Evolutionary conservation across 2,113 vertebrate species (phyloP), one percentile per base, ranked within the genome.

Genomic region (Brachypteracias leptosomus): DNA sequence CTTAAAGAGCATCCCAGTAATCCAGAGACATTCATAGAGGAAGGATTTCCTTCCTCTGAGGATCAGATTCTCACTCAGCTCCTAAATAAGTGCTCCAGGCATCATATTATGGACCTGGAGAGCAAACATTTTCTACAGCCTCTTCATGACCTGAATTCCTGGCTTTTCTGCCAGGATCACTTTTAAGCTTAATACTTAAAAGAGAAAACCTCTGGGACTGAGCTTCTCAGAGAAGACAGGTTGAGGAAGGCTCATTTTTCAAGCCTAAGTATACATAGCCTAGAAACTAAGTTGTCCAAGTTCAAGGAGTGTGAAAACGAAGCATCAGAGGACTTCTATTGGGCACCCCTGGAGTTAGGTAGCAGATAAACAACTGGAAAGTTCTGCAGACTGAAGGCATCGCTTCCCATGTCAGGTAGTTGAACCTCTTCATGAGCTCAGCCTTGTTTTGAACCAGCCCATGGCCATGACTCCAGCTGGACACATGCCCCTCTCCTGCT

Each of bases 401-500:
- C 16, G 2, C 46, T 90, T 61, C 52, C 51, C 3, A 2, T 0
- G 0, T 9, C 16, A 24, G 49, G 71, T 44, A n/a, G 40, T 35
- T 49, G n/a, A 92, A 67, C 35, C 55, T 33, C 38, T 40, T 54
- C 40, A 9, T 0, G 29, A 87, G 52, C 28, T 3, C 33, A 59
- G 38, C 51, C 59, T 24, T 35, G 21, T 25, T 72, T 36, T 42
- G 88, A 88, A 31, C 21, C 11, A 3, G 66, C 31, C 58, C 5
- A 0, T 24, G 59, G 82, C 58, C 19, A 28, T 6, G 40, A 68
- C 63, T 55, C 76, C 81, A 78, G 70, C 65, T 63, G 73, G 93
- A 76, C 67, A 54, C 0, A 0, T 0, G 1, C 57, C 77, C 35
- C 75, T 42, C 55, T 74, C 70, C 70, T 25, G 61, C 55, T 0